Conservation (phyloP, 2,113 vertebrate genomes). For the Centropus unirufus region DNA sequence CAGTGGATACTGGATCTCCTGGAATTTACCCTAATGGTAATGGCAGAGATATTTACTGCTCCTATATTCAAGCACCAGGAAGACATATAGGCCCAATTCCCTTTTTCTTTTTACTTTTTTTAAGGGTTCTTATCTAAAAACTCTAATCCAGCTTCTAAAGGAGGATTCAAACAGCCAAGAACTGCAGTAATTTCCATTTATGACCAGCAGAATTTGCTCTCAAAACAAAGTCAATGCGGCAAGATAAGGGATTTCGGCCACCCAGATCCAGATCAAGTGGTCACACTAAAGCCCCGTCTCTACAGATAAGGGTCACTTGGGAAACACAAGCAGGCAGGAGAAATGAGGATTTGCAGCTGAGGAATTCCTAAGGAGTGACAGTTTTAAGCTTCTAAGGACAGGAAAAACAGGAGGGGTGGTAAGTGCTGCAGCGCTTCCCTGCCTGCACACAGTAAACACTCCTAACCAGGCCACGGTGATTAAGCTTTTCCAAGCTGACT, state of each 20-base stretch:
- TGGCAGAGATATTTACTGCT: background rate
- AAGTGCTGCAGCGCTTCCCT: slow-evolving; percentile 12
- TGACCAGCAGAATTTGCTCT: slow-evolving; percentile 6
- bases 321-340: background rate
- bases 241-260: slow-evolving; percentile 24
- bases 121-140: background rate
- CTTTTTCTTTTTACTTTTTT: background rate
- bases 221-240: slow-evolving; percentile 22
- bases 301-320: slow-evolving; percentile 5
- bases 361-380: slow-evolving; percentile 10
- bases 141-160: background rate
- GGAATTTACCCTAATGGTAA: background rate
- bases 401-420: slow-evolving; percentile 19
- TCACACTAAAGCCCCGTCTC: slow-evolving; percentile 10
- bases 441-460: background rate
- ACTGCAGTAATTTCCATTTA: slow-evolving; percentile 20
- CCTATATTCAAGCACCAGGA: background rate
- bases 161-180: background rate
- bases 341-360: background rate
- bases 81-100: background rate
- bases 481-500: slow-evolving; percentile 22
- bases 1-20: background rate
- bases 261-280: background rate
- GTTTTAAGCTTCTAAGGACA: slow-evolving; percentile 21
- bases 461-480: background rate